These are phyloP conservation scores for Serrognathus titanus DNA, from an alignment of 2,888 invertebrate genomes.

Conservation along the genomic window DNA sequence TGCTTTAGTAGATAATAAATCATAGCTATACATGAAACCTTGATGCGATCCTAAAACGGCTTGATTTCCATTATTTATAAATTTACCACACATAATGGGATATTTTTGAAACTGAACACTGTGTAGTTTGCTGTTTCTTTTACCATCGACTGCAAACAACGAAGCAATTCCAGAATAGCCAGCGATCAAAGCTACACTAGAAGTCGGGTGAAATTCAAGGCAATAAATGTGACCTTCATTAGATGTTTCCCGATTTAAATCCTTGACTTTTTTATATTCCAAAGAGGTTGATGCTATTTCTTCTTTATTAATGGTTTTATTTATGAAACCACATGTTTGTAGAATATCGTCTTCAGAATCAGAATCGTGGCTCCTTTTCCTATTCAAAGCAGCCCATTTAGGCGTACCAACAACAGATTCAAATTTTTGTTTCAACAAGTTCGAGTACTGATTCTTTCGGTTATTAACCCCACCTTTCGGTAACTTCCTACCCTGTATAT, in stretches of 20 bases:
- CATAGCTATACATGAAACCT: conserved; percentile 68
- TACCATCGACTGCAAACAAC: conserved; percentile 81
- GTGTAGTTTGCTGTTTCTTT: conserved; percentile 77
- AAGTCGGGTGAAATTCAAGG: conserved; percentile 83
- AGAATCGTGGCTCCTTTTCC: conserved; percentile 38
- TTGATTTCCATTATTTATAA: conserved; percentile 72
- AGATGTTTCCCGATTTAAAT: conserved; percentile 65
- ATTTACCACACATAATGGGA: conserved; percentile 70
- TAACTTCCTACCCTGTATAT: conserved; percentile 49
- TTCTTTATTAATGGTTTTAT: conserved; percentile 46
- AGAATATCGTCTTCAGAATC: conserved; percentile 59
- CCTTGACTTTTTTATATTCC: conserved; percentile 63
- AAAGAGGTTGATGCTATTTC: conserved; percentile 55
- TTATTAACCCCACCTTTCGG: conserved; percentile 47
- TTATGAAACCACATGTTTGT: conserved; percentile 64
- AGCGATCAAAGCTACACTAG: conserved; percentile 78
- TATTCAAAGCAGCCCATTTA: conserved; percentile 68
- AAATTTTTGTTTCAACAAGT: conserved; percentile 67
- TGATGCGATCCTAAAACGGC: conserved; percentile 69
- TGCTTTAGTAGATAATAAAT: conserved; percentile 75
- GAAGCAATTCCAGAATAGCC: conserved; percentile 71
- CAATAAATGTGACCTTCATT: conserved; percentile 68
- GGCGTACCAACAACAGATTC: conserved; percentile 66
- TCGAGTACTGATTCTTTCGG: conserved; percentile 56
- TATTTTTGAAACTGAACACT: conserved; percentile 72